Evolutionary conservation across 2,113 vertebrate genomes (phyloP).

Genomic region (Macheiramphus alcinus): DNA sequence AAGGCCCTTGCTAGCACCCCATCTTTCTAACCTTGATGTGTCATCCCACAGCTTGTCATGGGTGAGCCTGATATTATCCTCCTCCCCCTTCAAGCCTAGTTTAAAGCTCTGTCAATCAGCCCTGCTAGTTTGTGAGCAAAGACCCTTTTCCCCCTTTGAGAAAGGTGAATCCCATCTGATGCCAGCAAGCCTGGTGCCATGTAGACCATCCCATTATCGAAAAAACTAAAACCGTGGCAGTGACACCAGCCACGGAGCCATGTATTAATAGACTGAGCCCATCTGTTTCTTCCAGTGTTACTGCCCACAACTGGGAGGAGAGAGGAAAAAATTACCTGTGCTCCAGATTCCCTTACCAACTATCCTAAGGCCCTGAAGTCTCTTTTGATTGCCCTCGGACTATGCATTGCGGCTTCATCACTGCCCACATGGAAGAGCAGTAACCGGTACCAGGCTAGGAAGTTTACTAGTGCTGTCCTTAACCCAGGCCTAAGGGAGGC

Average conservation of each 20-base stretch:
- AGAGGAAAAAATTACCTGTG: background rate
- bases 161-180: background rate
- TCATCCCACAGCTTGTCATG: no score
- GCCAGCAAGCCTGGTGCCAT: background rate
- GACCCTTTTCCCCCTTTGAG: background rate
- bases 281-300: background rate
- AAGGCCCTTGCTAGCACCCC: no score
- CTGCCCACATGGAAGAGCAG: background rate
- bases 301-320: background rate
- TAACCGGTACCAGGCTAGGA: background rate
- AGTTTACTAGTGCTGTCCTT: no score
- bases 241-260: background rate
- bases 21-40: no score
- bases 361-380: background rate
- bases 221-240: background rate
- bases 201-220: background rate
- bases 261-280: background rate
- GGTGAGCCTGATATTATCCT: no score
- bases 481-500: background rate
- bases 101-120: background rate
- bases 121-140: background rate
- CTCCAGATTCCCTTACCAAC: background rate
- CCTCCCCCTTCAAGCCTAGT: background rate
- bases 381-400: background rate
- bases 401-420: fast-evolving